A percentile compares a stretch with the other conserved stretches of the same genome.
Conservation (phyloP, 2,113 vertebrate genomes). For the Dolichotis patagonum region DNA sequence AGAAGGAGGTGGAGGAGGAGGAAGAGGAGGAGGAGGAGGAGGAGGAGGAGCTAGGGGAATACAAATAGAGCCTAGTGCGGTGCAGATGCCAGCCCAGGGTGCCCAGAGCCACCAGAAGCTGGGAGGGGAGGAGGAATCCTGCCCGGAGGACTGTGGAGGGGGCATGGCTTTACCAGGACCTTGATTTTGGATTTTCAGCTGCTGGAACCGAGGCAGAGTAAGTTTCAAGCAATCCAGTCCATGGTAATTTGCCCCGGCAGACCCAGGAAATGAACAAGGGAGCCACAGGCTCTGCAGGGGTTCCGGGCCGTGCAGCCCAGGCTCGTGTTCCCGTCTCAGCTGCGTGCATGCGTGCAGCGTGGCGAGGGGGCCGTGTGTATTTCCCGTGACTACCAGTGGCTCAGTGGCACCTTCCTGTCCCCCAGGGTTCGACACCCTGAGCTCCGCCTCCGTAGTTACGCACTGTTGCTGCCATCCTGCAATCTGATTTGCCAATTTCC, state of each 20-base stretch:
- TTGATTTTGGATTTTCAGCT: background rate
- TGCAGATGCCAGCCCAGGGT: background rate
- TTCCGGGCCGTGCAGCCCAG: background rate
- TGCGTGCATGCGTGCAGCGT: fast-evolving
- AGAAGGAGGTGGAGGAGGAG: background rate
- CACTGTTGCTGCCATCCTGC: background rate
- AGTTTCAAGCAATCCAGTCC: fast-evolving
- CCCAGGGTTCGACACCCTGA: fast-evolving
- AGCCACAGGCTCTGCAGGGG: fast-evolving
- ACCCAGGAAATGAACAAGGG: fast-evolving
- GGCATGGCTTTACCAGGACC: fast-evolving
- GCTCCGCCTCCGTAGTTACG: background rate
- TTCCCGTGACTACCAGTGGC: fast-evolving
- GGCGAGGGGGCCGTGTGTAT: fast-evolving
- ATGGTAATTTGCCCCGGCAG: background rate
- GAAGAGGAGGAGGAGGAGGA: too few relatives aligned
- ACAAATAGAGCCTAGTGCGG: background rate
- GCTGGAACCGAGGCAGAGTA: background rate
- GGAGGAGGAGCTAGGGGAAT: background rate
- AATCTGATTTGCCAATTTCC: slow-evolving; percentile 67
- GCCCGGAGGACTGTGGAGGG: background rate
- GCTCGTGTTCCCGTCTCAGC: fast-evolving
- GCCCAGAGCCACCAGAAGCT: background rate
- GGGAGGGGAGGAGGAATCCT: background rate
- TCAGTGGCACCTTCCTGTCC: fast-evolving